Percentiles rank a stretch among this genome's conserved stretches.
These are phyloP conservation scores for Parapsyche elsis DNA, from an alignment of 1,140 invertebrate genomes.

Conservation along the genomic window DNA sequence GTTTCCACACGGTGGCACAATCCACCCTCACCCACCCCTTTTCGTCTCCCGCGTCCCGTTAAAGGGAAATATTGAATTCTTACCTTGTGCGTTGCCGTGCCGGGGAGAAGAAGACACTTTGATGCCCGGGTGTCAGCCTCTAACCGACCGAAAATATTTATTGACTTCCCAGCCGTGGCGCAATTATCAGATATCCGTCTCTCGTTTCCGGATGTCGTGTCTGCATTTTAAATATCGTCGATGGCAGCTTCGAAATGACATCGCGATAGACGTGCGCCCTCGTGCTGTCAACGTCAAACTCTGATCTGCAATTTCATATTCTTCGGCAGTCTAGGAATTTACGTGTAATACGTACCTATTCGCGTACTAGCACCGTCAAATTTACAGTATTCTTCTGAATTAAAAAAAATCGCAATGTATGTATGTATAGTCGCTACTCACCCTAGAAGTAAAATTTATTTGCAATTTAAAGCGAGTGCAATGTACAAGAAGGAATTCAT, in stretches of 20 bases:
- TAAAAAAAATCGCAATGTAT: too few relatives aligned
- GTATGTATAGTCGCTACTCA: too few relatives aligned
- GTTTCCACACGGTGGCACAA: conserved; percentile 10
- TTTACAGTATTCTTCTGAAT: too few relatives aligned
- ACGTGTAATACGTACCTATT: too few relatives aligned
- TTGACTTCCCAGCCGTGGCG: conserved; percentile 16
- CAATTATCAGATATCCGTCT: neutral
- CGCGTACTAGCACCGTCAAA: too few relatives aligned
- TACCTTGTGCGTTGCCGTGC: neutral
- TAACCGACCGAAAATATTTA: conserved; percentile 22
- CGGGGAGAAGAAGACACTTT: conserved; percentile 16
- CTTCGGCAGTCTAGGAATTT: neutral
- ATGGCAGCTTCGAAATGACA: conserved; percentile 18
- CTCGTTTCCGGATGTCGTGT: neutral
- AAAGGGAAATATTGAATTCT: conserved; percentile 40
- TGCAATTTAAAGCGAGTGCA: too few relatives aligned
- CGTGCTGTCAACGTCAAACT: neutral
- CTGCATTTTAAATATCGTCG: neutral
- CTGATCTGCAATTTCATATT: conserved; percentile 22
- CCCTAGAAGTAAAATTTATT: too few relatives aligned
- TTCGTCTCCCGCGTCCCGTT: conserved; percentile 8
- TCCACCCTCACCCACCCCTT: too few relatives aligned
- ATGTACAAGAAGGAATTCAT: too few relatives aligned
- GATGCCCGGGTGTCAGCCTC: conserved; percentile 19
- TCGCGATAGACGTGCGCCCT: neutral